Percentiles rank a stretch among this genome's conserved stretches.
Evolutionary conservation across 2,888 invertebrate species (phyloP).

Genomic region (Myopa testacea): DNA sequence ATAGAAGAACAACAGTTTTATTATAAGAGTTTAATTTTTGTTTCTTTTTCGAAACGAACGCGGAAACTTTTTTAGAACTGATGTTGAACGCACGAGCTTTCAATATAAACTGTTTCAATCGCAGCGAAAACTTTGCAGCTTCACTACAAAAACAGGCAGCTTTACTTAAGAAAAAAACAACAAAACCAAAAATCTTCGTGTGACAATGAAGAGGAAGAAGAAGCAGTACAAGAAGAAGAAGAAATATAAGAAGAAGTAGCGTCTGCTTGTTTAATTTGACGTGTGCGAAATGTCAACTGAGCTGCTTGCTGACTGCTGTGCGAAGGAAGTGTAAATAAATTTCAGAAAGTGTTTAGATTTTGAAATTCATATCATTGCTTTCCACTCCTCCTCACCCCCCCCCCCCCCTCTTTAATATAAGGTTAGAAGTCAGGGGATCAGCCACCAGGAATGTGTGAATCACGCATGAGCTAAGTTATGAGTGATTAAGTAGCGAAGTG

Average conservation of each 20-base stretch:
- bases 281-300: slow-evolving; percentile 21
- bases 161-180: slow-evolving; percentile 7
- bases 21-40: slow-evolving; percentile 28
- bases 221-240: no score
- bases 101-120: slow-evolving; percentile 56
- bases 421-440: no score
- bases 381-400: not conserved
- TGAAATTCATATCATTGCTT: not conserved
- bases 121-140: slow-evolving; percentile 51
- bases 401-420: no score
- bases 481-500: not conserved
- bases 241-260: slow-evolving; percentile 42
- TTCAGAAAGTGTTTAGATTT: no score
- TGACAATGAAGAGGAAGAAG: slow-evolving; percentile 23
- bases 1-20: not conserved
- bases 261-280: slow-evolving; percentile 22
- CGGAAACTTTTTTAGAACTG: slow-evolving; percentile 44
- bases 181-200: not conserved
- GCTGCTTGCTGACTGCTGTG: not conserved
- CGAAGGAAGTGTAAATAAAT: not conserved
- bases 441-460: no score
- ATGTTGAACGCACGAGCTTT: slow-evolving; percentile 59
- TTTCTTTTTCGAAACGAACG: slow-evolving; percentile 17
- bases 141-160: slow-evolving; percentile 45
- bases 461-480: not conserved